Evolutionary conservation across 2,113 vertebrate species (phyloP).

Genomic region (Leucopsar rothschildi): DNA sequence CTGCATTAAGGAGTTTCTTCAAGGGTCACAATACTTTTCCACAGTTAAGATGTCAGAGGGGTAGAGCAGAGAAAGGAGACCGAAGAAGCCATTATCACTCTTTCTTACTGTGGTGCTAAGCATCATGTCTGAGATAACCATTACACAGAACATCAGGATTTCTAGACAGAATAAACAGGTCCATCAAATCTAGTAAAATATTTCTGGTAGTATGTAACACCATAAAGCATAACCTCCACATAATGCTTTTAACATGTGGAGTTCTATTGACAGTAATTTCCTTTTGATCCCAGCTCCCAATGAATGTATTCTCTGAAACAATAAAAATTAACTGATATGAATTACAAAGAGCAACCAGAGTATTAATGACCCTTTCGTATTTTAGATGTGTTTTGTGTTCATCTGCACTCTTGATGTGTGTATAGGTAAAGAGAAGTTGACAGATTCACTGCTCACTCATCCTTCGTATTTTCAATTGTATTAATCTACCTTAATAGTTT

Average conservation of each 20-base stretch:
- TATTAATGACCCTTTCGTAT: background rate
- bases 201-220: background rate
- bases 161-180: background rate
- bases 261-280: background rate
- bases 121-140: background rate
- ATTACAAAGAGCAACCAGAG: background rate
- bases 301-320: background rate
- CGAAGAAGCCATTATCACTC: background rate
- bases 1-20: background rate
- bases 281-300: background rate
- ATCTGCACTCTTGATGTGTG: background rate
- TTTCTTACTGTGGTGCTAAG: background rate
- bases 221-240: background rate
- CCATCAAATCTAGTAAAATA: background rate
- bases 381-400: background rate
- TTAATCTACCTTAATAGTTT: background rate
- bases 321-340: background rate
- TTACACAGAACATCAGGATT: background rate
- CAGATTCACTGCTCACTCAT: background rate
- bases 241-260: background rate
- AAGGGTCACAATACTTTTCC: background rate
- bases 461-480: background rate
- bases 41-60: background rate
- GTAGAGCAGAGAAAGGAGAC: background rate
- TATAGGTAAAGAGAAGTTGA: background rate